A percentile compares a stretch with the other conserved stretches of the same genome.
Conservation (phyloP, 2,888 invertebrate species). For the Phaonia tiefii region DNA sequence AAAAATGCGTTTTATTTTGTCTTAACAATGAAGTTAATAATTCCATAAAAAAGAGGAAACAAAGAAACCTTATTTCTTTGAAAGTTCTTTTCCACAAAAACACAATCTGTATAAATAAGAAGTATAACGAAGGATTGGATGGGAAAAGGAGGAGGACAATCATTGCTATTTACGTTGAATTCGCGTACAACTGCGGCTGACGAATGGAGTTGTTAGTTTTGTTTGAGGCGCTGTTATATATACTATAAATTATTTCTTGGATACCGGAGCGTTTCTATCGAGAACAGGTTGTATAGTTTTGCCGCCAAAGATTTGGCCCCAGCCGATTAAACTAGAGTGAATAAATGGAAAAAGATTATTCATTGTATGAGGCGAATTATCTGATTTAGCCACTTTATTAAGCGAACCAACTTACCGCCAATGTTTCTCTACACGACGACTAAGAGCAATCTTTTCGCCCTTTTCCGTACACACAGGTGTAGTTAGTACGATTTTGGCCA, state of each 20-base stretch:
- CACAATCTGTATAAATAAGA: conserved; percentile 48
- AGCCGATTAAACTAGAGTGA: conserved; percentile 93
- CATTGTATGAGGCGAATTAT: neutral
- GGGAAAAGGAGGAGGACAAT: neutral
- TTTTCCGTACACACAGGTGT: conserved; percentile 99
- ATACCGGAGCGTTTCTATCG: conserved; percentile 70
- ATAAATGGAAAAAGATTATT: conserved; percentile 17
- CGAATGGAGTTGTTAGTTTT: conserved; percentile 1
- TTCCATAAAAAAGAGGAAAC: conserved; percentile 42
- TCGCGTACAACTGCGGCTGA: neutral
- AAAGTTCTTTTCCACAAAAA: conserved; percentile 42
- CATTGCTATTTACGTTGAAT: conserved; percentile 1
- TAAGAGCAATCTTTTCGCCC: conserved; percentile 99
- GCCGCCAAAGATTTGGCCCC: conserved; percentile 99
- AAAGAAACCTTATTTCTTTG: conserved; percentile 51
- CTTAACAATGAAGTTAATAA: conserved; percentile 60
- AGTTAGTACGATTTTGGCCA: conserved; percentile 97
- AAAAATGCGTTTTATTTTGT: conserved; percentile 64
- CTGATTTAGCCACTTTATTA: neutral
- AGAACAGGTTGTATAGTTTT: conserved; percentile 92
- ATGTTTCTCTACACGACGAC: conserved; percentile 99
- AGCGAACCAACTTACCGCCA: conserved; percentile 90
- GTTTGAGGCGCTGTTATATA: neutral
- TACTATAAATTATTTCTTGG: conserved; percentile 39
- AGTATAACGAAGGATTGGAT: conserved; percentile 2